phyloP scores from a whole-genome alignment of 1,140 invertebrate species.

The Spodoptera litura region DNA sequence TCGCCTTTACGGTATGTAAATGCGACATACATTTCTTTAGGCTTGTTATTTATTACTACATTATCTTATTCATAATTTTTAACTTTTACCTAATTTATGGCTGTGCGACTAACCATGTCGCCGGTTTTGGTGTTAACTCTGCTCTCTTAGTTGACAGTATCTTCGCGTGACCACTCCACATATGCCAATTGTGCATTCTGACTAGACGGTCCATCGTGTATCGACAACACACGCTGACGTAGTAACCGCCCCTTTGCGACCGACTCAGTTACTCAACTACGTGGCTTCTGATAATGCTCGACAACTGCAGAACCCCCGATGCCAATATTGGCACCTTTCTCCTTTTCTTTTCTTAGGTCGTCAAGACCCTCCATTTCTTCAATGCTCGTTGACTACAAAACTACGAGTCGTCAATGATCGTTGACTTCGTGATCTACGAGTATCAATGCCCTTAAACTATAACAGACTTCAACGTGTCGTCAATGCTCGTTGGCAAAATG shows the following conservation, averaged over 20 bases:
- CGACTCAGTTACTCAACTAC: too few relatives aligned
- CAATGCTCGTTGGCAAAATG: background rate
- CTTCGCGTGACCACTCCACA: background rate
- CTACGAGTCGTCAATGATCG: slow-evolving; percentile 7
- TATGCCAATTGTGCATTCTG: slow-evolving; percentile 1
- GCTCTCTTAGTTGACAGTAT: slow-evolving; percentile 32
- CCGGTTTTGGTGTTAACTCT: slow-evolving; percentile 25
- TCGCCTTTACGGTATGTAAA: slow-evolving; percentile 9
- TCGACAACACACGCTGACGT: background rate
- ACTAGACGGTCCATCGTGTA: background rate
- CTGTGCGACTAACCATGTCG: background rate
- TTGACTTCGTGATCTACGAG: background rate
- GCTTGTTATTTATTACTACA: background rate
- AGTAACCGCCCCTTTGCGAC: too few relatives aligned
- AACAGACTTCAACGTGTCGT: background rate
- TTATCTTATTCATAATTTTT: background rate
- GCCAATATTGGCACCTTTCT: too few relatives aligned
- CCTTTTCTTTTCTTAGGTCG: slow-evolving; percentile 1
- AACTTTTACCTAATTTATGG: background rate
- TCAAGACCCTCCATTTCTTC: background rate
- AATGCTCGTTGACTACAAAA: background rate
- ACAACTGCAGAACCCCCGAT: too few relatives aligned
- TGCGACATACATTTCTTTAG: background rate
- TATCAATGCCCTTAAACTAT: background rate
- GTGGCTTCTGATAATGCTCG: too few relatives aligned